Base-by-base conservation (phyloP, 2,797 vertebrate genomes). In the Gymnodraco acuticeps region DNA sequence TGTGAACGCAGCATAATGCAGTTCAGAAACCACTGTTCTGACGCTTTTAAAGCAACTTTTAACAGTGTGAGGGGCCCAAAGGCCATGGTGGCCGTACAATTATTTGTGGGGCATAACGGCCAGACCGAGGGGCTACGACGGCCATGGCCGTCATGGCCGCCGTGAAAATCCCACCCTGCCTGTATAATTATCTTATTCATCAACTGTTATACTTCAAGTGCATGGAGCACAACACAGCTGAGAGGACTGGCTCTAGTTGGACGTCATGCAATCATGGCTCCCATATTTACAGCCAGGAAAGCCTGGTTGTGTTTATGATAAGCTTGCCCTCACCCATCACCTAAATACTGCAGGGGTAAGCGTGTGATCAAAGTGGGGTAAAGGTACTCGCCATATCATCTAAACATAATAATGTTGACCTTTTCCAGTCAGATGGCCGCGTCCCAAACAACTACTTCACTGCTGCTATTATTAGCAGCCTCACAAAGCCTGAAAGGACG, bases 401-500 rank as follows among this genome's bases (percentile, higher is more conserved):
- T 89, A 87, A 91, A 91, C 88, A 88, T 87, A 87, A 88, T 83
- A 81, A 82, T 70, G 74, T 70, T 90, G 93, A 91, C 89, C 91
- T 93, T 89, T 88, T 67, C 64, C 47, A 75, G 87, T 88, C 87
- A 89, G 69, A 84, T 83, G 86, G 73, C 88, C 50, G 74, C 6
- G 33, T 85, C 77, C 80, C 87, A 90, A 87, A 91, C 80, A 87
- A 67, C 81, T 53, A 58, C 65, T 73, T 41, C n/a, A 68, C 73
- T 55, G 69, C 52, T 70, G 42, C 84, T 93, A 93, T 90, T 88
- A 84, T 89, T 90, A 90, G 64, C 48, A 10, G 50, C 46, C 45
- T 51, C 59, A 77, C 77, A 84, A 87, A 80, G 78, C 75, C 55
- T 55, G 52, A 73, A 43, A 67, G 54, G 48, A 19, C 0, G 4